Evolutionary conservation across 2,797 vertebrate species (phyloP), one percentile per base, ranked within the genome.

Genomic region (Arctocebus calabarensis): DNA sequence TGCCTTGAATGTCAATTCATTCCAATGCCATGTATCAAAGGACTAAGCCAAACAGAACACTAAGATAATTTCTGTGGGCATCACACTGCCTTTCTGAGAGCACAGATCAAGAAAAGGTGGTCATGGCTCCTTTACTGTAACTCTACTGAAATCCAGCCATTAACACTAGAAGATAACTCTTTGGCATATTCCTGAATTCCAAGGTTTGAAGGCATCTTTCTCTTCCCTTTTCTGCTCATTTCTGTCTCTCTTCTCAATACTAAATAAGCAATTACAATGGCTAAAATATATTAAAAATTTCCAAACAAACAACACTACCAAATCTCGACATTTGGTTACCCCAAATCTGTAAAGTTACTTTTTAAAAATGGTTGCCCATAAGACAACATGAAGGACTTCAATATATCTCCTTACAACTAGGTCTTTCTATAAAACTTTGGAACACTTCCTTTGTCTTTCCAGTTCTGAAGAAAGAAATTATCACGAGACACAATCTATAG

Each of bases 1-100:
- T 94, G 57, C 75, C 73, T 95, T 84, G 93, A 94, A 88, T 19
- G 87, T 40, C 71, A 90, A 96, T 87, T 94, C 79, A 94, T 88
- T 94, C 61, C 79, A 94, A 52, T 81, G 43, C 2, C 57, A 70
- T 83, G 86, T 73, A 92, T 32, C 75, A 90, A 94, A 91, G 96
- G 61, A 90, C 45, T 66, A 90, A 59, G 45, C 77, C n/a, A 59
- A 96, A 95, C 22, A 48, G 40, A 74, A 74, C 77, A 71, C 86
- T 86, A 66, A 94, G 91, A 77, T 32, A 48, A 87, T 92, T 96
- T 96, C 55, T 94, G 64, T 29, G 82, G 71, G 34, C 34, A 78
- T 37, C 29, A 77, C 66, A 85, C n/a, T 89, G 74, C 32, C 81
- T 97, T 94, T 92, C 66, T 62, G 74, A 84, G 23, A 55, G 22